A percentile compares a stretch with the other conserved stretches of the same genome.
These are phyloP conservation scores for Eupsilia transversa DNA, from an alignment of 2,888 invertebrate genomes.

Conservation along the genomic window DNA sequence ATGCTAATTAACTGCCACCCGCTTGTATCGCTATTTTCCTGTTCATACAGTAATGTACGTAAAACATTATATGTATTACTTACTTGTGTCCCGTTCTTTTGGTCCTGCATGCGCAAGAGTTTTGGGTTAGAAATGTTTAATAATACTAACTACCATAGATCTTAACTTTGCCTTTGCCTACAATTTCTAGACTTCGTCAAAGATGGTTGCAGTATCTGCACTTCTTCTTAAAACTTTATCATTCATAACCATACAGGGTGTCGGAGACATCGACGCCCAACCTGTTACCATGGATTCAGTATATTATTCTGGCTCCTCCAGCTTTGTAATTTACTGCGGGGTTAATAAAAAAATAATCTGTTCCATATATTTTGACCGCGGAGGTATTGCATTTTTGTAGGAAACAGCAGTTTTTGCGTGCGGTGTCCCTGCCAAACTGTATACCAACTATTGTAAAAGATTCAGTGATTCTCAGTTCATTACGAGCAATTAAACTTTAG, in stretches of 20 bases:
- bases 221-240: neutral
- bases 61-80: slow-evolving; percentile 81
- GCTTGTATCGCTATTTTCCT: slow-evolving; percentile 56
- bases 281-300: no score
- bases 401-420: no score
- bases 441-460: neutral
- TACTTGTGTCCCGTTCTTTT: slow-evolving; percentile 95
- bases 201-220: neutral
- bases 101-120: slow-evolving; percentile 91
- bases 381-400: no score
- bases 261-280: no score
- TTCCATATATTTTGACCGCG: no score
- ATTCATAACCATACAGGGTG: neutral
- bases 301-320: no score
- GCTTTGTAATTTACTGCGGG: no score
- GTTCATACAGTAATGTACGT: slow-evolving; percentile 43
- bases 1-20: slow-evolving; percentile 50
- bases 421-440: no score
- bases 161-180: neutral
- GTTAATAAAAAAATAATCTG: no score
- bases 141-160: slow-evolving; percentile 4
- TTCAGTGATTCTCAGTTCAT: neutral
- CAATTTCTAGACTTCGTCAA: neutral
- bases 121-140: slow-evolving; percentile 42
- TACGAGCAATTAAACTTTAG: neutral